Base-by-base conservation (phyloP, 1,140 invertebrate genomes). In the Paralvinella palmiformis region DNA sequence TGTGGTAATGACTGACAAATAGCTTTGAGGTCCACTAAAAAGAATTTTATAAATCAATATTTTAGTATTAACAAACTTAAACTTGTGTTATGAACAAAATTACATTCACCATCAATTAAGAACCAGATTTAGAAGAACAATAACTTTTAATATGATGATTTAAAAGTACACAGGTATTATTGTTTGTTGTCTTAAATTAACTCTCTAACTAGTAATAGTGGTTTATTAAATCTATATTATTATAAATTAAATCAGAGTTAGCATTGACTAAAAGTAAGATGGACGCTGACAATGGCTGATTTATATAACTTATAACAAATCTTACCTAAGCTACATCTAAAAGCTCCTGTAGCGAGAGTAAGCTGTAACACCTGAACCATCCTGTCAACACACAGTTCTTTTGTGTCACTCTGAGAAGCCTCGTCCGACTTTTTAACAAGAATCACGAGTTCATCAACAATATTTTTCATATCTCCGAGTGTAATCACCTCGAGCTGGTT, bases 401-500 rank as follows among this genome's bases (percentile, higher is more conserved):
- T 55, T 22, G 41, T 37, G 17, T 45, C 45, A n/a, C 31, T 32
- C 33, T 50, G 22, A n/a, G 41, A 31, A 31, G 24, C 24, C 35
- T n/a, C 45, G 29, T 24, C 22, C 32, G 41, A n/a, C 10, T 52
- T 15, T n/a, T 62, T 24, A 3, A 62, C 37, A 17, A 31, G 20
- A 10, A 20, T 24, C 13, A 36, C 22, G 24, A 59, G 20, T 7
- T 62, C 60, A 10, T 17, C 29, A 36, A 64, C 62, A 44, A 64
- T 45, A 22, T 27, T 22, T n/a, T 36, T 37, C 62, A 64, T 64
- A 44, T 64, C 62, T 13, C 36, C 62, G 24, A 64, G 44, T 13
- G 62, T 64, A 24, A 64, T 59, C 22, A 64, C 36, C 37, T 64
- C 62, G 13, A 64, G 56, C 31, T 58, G 62, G 7, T 31, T 33